Base-by-base conservation (phyloP, 2,888 invertebrate species). In the Yponomeuta plumbellus region DNA sequence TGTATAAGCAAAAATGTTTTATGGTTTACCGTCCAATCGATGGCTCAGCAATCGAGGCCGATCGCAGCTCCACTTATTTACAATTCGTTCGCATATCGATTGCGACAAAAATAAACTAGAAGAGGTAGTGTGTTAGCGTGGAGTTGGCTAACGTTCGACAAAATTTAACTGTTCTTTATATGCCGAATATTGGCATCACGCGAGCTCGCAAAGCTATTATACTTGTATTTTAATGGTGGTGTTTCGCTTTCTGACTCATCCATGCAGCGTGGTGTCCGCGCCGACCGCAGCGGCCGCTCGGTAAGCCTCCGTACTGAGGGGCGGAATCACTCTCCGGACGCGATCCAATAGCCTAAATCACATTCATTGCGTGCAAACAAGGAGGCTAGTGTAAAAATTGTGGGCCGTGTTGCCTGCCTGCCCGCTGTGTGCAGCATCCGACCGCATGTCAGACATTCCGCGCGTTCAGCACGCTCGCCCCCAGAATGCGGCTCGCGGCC, bases 241-340 rank as follows among this genome's bases (percentile, higher is more conserved):
- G 85, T 84, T 80, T 79, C 77, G 82, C 84, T 84, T 84, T 86
- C 88, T 90, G 89, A 90, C 90, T 88, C 88, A 88, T 89, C 87
- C 88, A 80, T 73, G 80, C 85, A 85, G 86, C 83, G 77, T 85
- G 84, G 87, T 85, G 85, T 75, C 76, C 80, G 76, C 83, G 84
- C 61, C 85, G 83, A 73, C 73, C 79, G 68, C 85, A 83, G 69
- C 83, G 76, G 74, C 73, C 80, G 75, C 85, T 85, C 85, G 86
- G 34, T 34, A 34, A 34, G 34, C 34, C 34, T 34, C 34, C 34
- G 0, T 34, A 34, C 34, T 10, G 34, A 34, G 34, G 34, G 34
- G 34, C 34, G 34, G 10, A 34, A 34, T 34, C 34, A 34, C 34
- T 34, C 34, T 8, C 34, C 34, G 1, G 34, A 26, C 26, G 26